A percentile compares a stretch with the other conserved stretches of the same genome.
Conservation (phyloP, 2,113 vertebrate genomes). For the Dicerorhinus sumatrensis region DNA sequence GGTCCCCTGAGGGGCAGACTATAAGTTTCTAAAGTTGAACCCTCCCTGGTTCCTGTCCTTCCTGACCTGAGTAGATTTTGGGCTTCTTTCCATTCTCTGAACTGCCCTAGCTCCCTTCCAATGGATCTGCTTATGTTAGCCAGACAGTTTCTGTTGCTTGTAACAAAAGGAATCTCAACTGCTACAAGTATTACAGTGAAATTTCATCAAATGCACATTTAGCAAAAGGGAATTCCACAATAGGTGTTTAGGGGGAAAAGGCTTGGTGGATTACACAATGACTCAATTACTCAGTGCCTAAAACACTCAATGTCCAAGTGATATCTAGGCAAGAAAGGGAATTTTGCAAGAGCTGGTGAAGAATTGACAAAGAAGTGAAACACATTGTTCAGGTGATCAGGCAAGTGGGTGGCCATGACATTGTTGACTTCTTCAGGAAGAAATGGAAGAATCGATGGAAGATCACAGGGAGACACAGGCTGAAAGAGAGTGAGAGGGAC, state of each 20-base stretch:
- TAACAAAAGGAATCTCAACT: not conserved
- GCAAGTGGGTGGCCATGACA: not conserved
- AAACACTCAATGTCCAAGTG: not conserved
- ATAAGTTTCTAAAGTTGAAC: not conserved
- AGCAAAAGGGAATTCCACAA: too few species aligned
- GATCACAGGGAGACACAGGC: too few species aligned
- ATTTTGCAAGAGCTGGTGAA: not conserved
- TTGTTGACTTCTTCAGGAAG: not conserved
- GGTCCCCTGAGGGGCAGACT: fast-evolving
- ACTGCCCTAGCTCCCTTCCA: not conserved
- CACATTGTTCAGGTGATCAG: not conserved
- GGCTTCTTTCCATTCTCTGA: not conserved
- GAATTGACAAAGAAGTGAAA: not conserved
- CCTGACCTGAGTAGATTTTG: not conserved
- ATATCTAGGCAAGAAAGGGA: not conserved
- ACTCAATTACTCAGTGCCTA: not conserved
- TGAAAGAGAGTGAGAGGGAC: not conserved
- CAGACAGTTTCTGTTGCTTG: not conserved
- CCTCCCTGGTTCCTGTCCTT: not conserved
- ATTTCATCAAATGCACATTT: not conserved
- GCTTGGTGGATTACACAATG: not conserved
- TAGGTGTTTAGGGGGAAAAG: fast-evolving
- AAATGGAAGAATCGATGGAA: not conserved
- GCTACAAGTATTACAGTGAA: not conserved
- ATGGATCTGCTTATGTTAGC: too few species aligned